Evolutionary conservation across 2,113 vertebrate species (phyloP).

Genomic region (Epinephelus cyanopodus): DNA sequence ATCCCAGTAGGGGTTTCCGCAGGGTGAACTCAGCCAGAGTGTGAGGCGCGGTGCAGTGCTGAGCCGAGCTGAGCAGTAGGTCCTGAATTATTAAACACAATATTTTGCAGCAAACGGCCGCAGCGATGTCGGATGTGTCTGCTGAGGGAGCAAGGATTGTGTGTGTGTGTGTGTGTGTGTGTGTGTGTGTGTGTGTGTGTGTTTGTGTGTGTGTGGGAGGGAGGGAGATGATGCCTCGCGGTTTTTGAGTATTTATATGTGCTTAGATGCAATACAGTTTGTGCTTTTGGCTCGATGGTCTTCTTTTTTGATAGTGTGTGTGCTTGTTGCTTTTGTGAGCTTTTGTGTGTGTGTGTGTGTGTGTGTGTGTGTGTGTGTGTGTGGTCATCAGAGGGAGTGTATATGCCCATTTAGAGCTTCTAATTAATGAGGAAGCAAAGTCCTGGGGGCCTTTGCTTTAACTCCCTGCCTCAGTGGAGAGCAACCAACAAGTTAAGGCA

Average conservation of each 20-base stretch:
- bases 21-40: slow-evolving; percentile 61
- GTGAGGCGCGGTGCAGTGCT: slow-evolving; percentile 39
- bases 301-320: neutral
- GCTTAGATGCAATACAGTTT: neutral
- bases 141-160: slow-evolving; percentile 51
- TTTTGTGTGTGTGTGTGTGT: slow-evolving; percentile 10
- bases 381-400: neutral
- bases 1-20: slow-evolving; percentile 57
- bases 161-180: slow-evolving; percentile 19
- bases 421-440: slow-evolving; percentile 44
- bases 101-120: slow-evolving; percentile 75
- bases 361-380: slow-evolving; percentile 3
- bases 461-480: slow-evolving; percentile 6
- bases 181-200: slow-evolving; percentile 4
- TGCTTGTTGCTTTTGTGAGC: neutral
- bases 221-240: neutral
- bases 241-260: neutral
- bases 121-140: slow-evolving; percentile 58
- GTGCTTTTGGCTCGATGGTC: neutral
- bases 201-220: slow-evolving; percentile 10
- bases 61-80: slow-evolving; percentile 47
- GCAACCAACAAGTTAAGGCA: slow-evolving; percentile 22
- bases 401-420: slow-evolving; percentile 16
- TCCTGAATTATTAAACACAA: slow-evolving; percentile 84
- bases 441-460: slow-evolving; percentile 35